Evolutionary conservation across 2,113 vertebrate species (phyloP).

Genomic region (Marcusenius ussheri): DNA sequence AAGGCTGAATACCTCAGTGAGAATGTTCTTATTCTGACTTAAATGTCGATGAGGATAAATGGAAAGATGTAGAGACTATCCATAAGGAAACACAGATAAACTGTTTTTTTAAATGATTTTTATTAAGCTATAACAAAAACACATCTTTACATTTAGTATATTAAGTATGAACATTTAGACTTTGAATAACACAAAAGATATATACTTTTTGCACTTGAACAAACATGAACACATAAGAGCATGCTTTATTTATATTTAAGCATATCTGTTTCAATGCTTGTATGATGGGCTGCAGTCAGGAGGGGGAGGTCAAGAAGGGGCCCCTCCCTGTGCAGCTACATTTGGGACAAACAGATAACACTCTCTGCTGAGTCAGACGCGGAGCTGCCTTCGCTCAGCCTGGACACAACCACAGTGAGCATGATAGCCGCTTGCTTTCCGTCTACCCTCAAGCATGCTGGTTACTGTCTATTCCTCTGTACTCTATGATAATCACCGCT

Average conservation of each 20-base stretch:
- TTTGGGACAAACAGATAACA: conserved; percentile 2
- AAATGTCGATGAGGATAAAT: not conserved
- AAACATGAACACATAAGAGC: not conserved
- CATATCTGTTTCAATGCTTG: not conserved
- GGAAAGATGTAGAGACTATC: not conserved
- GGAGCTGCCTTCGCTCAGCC: not conserved
- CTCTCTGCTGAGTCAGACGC: not conserved
- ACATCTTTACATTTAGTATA: not conserved
- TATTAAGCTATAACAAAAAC: not conserved
- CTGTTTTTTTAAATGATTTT: not conserved
- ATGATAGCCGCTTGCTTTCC: not conserved
- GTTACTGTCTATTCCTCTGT: not conserved
- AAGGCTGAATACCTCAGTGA: not conserved
- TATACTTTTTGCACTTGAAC: not conserved
- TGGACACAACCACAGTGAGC: not conserved
- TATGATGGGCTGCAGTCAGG: not conserved
- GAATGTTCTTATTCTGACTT: not conserved
- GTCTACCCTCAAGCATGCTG: not conserved
- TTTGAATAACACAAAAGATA: not conserved
- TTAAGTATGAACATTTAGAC: not conserved
- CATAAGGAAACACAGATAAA: not conserved
- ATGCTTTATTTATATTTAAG: not conserved
- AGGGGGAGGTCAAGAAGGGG: not conserved
- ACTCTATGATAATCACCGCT: not conserved
- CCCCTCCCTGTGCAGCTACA: not conserved